Conservation (phyloP, 1,140 invertebrate species). For the Rhopalosiphum padi region DNA sequence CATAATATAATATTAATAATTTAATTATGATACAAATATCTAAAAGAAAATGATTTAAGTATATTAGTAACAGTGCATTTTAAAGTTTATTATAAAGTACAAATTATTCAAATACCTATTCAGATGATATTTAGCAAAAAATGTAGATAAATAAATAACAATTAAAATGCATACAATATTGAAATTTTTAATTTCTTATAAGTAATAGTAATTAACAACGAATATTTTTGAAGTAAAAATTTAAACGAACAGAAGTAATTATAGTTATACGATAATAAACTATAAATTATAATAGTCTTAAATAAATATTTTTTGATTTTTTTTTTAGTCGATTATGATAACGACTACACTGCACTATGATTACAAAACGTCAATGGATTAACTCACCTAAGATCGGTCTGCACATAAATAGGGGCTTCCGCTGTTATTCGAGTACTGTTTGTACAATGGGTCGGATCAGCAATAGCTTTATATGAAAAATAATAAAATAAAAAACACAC, state of each 20-base stretch:
- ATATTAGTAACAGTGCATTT: not conserved
- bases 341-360: not conserved
- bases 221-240: not conserved
- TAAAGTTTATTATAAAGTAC: not conserved
- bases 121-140: not conserved
- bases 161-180: not conserved
- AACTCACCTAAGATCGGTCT: constrained; percentile 19
- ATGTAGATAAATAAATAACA: not conserved
- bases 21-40: not conserved
- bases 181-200: not conserved
- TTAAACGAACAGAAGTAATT: not conserved
- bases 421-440: constrained; percentile 20
- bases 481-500: constrained; percentile 29
- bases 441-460: constrained; percentile 39
- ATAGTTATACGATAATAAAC: too few relatives aligned
- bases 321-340: not conserved
- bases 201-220: not conserved
- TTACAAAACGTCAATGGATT: not conserved
- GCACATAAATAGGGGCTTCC: not conserved
- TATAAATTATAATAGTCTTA: not conserved
- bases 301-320: not conserved
- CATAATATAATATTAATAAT: not conserved
- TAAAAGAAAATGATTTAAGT: too few relatives aligned
- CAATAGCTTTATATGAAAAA: not conserved
- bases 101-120: not conserved